phyloP scores from a whole-genome alignment of 35 echinoderm and acorn worm species.

The Amphiura filiformis region DNA sequence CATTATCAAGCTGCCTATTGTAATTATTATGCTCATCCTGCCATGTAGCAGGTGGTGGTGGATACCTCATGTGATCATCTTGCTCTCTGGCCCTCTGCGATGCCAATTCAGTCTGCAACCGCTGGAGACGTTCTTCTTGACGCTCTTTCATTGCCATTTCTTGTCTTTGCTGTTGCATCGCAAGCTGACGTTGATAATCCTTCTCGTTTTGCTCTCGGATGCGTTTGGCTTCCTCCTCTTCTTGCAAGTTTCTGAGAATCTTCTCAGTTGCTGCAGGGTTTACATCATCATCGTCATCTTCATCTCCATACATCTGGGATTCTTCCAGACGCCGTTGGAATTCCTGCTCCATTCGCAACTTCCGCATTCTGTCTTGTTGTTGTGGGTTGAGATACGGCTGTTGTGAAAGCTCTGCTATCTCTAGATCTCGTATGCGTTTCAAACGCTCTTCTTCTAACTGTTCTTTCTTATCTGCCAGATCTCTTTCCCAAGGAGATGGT shows the following conservation, averaged over 20 bases:
- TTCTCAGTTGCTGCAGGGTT: background rate
- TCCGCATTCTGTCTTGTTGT: slow-evolving; percentile 80
- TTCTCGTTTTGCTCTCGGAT: slow-evolving; percentile 50
- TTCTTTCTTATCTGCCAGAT: slow-evolving; percentile 66
- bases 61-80: background rate
- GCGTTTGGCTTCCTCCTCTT: slow-evolving; percentile 20
- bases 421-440: slow-evolving; percentile 45
- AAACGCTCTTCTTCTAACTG: slow-evolving; percentile 59
- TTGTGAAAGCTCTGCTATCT: slow-evolving; percentile 63
- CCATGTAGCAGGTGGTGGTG: background rate
- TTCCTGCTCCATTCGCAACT: slow-evolving; percentile 71
- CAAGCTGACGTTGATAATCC: slow-evolving; percentile 12
- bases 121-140: slow-evolving; percentile 19
- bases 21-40: slow-evolving; percentile 9
- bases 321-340: slow-evolving; percentile 84
- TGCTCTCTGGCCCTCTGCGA: slow-evolving; percentile 37
- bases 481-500: slow-evolving; percentile 78
- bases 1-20: slow-evolving; percentile 14
- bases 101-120: slow-evolving; percentile 14
- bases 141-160: slow-evolving; percentile 1
- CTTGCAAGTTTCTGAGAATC: slow-evolving; percentile 4
- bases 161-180: slow-evolving; percentile 24
- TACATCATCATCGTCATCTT: slow-evolving; percentile 58
- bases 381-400: slow-evolving; percentile 49
- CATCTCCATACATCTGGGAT: slow-evolving; percentile 36